A percentile compares a stretch with the other conserved stretches of the same genome.
phyloP scores from a whole-genome alignment of 2,797 vertebrate species.

The Petrocephalus sullivani region DNA sequence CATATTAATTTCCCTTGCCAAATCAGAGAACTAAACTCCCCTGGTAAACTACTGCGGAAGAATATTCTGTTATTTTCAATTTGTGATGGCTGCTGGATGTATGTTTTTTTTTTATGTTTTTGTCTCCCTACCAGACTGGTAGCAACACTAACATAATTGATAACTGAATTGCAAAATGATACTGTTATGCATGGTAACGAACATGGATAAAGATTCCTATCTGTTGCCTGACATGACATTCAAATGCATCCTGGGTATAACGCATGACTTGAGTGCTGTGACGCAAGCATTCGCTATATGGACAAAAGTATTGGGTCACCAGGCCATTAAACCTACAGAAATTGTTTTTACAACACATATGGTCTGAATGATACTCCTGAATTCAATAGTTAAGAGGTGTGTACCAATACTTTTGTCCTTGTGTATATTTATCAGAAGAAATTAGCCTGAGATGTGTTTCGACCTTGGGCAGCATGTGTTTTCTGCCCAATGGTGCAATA shows the following conservation, averaged over 20 bases:
- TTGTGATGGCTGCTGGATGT: neutral
- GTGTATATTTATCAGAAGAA: neutral
- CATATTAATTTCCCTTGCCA: constrained; percentile 1
- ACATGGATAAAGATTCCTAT: neutral
- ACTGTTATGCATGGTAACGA: neutral
- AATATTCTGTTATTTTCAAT: neutral
- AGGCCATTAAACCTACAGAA: neutral
- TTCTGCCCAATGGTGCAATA: neutral
- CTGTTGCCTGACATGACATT: neutral
- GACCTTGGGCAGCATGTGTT: neutral
- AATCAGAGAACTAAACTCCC: neutral
- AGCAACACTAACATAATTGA: neutral
- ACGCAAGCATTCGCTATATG: neutral
- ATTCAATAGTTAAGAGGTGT: neutral
- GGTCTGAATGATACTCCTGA: neutral
- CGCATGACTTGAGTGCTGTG: neutral
- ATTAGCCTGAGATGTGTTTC: neutral
- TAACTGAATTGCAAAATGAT: neutral
- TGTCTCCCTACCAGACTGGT: neutral
- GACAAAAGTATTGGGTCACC: neutral
- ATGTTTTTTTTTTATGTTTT: neutral
- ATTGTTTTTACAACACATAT: neutral
- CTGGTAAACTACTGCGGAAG: neutral
- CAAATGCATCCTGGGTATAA: neutral
- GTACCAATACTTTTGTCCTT: neutral